These are phyloP conservation scores for Diaphora mendica DNA, from an alignment of 2,888 invertebrate species.

Conservation along the genomic window DNA sequence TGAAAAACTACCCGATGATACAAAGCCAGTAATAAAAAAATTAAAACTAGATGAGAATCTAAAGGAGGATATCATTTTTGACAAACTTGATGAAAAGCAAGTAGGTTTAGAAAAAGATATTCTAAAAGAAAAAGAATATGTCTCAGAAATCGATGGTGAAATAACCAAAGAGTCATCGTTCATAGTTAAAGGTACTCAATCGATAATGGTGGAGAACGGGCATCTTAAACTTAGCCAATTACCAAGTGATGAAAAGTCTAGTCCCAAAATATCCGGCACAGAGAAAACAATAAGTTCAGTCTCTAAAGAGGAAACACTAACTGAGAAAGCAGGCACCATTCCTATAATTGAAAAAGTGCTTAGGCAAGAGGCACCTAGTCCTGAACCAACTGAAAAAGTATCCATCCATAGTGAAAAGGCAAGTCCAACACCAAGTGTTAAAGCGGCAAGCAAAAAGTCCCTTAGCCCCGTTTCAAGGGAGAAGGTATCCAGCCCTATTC, in stretches of 20 bases:
- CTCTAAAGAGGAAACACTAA: neutral
- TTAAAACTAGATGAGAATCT: constrained; percentile 11
- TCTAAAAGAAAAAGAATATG: constrained; percentile 28
- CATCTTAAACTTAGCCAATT: neutral
- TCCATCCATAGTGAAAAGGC: neutral
- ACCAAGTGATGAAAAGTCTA: constrained; percentile 19
- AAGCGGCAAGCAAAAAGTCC: neutral
- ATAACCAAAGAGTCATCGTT: constrained; percentile 4
- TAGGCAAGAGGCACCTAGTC: neutral
- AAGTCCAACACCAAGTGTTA: neutral
- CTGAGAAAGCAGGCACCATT: neutral
- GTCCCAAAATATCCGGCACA: constrained; percentile 8
- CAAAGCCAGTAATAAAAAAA: neutral
- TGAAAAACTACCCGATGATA: neutral
- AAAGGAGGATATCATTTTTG: constrained; percentile 40
- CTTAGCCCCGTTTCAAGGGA: neutral
- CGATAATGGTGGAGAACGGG: neutral
- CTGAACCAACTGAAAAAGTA: constrained; percentile 13
- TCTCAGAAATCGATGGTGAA: constrained; percentile 49
- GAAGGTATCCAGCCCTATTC: constrained; percentile 4
- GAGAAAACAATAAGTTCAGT: constrained; percentile 14
- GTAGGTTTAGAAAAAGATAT: constrained; percentile 73
- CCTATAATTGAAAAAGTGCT: neutral
- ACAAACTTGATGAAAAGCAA: constrained; percentile 75
- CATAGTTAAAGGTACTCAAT: neutral